Conservation (phyloP, 2,113 vertebrate species). For the Hiodon alosoides region DNA sequence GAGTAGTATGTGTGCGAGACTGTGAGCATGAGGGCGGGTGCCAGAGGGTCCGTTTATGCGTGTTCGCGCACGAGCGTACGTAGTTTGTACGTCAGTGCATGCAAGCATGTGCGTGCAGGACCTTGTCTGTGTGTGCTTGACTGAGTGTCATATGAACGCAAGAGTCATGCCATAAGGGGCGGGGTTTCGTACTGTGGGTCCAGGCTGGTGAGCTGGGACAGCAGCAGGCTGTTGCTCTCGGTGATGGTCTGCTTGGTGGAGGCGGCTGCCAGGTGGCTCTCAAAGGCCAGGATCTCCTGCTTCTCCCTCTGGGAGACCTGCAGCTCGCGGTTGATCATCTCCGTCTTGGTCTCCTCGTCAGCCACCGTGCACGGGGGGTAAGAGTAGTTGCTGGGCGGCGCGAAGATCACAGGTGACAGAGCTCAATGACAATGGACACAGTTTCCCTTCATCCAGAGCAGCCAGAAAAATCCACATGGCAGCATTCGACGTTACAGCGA, state of each 20-base stretch:
- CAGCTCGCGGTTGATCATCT: conserved; percentile 90
- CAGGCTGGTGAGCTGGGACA: conserved; percentile 92
- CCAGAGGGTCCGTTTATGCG: too few species aligned
- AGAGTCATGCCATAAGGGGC: too few species aligned
- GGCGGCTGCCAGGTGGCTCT: conserved; percentile 91
- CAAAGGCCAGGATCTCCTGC: conserved; percentile 95
- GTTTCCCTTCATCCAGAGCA: too few species aligned
- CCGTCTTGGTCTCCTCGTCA: conserved; percentile 87
- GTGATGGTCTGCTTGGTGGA: conserved; percentile 98
- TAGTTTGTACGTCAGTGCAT: too few species aligned
- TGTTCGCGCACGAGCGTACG: too few species aligned
- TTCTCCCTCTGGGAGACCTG: conserved; percentile 92
- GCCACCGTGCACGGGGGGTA: conserved; percentile 90
- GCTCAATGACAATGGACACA: not conserved
- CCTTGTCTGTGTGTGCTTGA: not conserved
- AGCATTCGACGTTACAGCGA: not conserved
- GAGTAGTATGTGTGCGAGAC: too few species aligned
- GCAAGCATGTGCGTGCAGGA: not conserved
- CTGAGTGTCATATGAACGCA: not conserved
- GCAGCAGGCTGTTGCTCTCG: conserved; percentile 88
- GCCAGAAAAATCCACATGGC: not conserved
- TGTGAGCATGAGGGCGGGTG: too few species aligned
- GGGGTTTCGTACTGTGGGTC: conserved; percentile 80
- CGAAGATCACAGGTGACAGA: not conserved
- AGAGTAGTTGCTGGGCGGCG: conserved; percentile 78